Conservation (phyloP, 1,140 invertebrate species). For the Drosophila virilis region DNA sequence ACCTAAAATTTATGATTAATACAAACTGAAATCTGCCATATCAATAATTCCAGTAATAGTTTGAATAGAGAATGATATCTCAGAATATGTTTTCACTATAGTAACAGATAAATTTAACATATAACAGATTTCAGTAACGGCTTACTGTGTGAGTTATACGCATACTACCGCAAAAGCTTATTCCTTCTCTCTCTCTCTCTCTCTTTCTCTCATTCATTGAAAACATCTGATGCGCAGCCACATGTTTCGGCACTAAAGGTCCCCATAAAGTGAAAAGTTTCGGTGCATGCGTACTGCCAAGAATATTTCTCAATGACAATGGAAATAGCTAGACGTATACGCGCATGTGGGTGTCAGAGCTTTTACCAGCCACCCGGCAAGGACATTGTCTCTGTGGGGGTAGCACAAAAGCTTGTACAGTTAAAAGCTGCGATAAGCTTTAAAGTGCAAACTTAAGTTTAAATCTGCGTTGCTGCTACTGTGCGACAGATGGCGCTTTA, state of each 20-base stretch:
- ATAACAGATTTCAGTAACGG: neutral
- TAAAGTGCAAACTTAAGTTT: neutral
- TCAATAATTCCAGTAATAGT: too few species aligned
- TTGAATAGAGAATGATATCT: too few species aligned
- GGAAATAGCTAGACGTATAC: constrained; percentile 2
- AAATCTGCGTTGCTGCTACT: neutral
- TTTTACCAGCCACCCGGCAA: constrained; percentile 43
- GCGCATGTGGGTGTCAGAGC: neutral
- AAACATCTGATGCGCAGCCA: constrained; percentile 67
- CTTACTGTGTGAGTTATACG: neutral
- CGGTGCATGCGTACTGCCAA: constrained; percentile 66
- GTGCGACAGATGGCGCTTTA: constrained; percentile 38
- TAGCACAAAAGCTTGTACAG: constrained; percentile 22
- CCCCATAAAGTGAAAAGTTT: constrained; percentile 16
- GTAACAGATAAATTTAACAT: neutral
- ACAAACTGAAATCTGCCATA: too few species aligned
- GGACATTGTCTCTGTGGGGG: constrained; percentile 37
- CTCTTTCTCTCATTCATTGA: neutral
- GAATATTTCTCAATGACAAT: constrained; percentile 68
- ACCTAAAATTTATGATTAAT: too few species aligned
- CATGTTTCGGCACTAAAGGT: constrained; percentile 46
- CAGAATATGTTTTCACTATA: too few species aligned
- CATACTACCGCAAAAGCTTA: neutral
- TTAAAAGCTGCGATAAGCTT: constrained; percentile 18
- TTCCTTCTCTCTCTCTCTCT: neutral